Conservation (phyloP, 2,113 vertebrate species). For the Leptobrachium ailaonicum region DNA sequence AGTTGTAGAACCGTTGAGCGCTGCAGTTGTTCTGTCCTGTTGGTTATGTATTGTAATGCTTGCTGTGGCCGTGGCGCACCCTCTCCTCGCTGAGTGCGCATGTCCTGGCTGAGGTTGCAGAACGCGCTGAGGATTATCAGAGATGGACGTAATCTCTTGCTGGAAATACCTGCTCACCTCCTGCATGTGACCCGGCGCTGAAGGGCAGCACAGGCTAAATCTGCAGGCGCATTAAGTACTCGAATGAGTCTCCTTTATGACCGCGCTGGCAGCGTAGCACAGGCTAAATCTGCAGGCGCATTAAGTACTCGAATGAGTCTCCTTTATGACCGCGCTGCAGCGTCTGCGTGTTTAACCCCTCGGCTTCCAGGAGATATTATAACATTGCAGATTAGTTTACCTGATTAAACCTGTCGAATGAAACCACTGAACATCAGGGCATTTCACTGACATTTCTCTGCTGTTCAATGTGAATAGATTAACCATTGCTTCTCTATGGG, state of each 20-base stretch:
- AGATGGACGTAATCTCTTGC: slow-evolving; percentile 12
- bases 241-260: too few species aligned
- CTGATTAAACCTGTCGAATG: too few species aligned
- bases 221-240: neutral
- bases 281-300: slow-evolving; percentile 7
- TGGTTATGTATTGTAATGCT: neutral
- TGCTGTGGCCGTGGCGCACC: neutral
- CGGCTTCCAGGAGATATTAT: neutral
- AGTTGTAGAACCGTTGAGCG: neutral
- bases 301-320: neutral
- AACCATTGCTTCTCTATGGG: too few species aligned
- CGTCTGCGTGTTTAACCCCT: neutral
- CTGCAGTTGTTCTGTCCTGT: neutral
- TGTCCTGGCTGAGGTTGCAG: slow-evolving; percentile 19
- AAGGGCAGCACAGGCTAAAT: slow-evolving; percentile 29
- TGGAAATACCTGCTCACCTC: slow-evolving; percentile 30
- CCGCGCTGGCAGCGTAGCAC: slow-evolving; percentile 11
- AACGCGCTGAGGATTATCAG: slow-evolving; percentile 31
- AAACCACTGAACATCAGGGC: too few species aligned
- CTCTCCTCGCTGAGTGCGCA: neutral
- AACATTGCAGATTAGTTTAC: too few species aligned
- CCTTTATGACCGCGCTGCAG: neutral
- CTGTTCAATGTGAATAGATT: too few species aligned
- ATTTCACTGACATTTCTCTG: too few species aligned
- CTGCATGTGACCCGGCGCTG: neutral